Evolutionary conservation across 2,797 vertebrate species (phyloP), one percentile per base, ranked within the genome.

Genomic region (Monodelphis domestica): DNA sequence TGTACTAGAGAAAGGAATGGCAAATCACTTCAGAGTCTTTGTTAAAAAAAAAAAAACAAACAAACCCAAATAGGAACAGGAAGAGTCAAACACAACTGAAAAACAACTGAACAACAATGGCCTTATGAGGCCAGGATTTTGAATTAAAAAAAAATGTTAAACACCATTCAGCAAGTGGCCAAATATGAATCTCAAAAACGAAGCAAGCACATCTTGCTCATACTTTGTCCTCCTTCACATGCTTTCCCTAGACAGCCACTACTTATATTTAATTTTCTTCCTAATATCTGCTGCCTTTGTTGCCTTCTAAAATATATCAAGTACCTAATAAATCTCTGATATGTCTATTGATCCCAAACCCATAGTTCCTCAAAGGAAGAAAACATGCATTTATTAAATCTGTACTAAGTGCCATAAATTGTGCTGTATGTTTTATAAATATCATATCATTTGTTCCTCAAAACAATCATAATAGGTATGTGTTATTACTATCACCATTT

Each of bases 181-280:
- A 53, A 90, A n/a, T 92, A 91, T 70, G 45, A n/a, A 88, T 89
- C 89, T 84, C 29, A 95, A 93, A 87, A 94, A 91, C 84, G 78
- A 96, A 96, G 87, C n/a, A 70, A 95, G 93, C n/a, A n/a, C n/a
- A 96, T 92, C 93, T 91, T 92, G 88, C 89, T 93, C 95, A 87
- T 89, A 63, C 88, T 92, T 95, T 26, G 52, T 87, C 88, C 93
- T 95, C 88, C 93, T 90, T 97, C 93, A 96, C 93, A 93, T 95
- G 33, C 56, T 96, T 91, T 78, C 17, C 12, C 51, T 56, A 93
- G 88, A 56, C 91, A 94, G 54, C 93, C 95, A n/a, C n/a, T n/a
- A n/a, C 70, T 92, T 56, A 89, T 87, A 30, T 70, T 90, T 33
- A 24, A 21, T 70, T 95, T 97, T 56, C 87, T 53, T 91, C 55